Evolutionary conservation across 2,113 vertebrate genomes (phyloP), one percentile per base, ranked within the genome.

Genomic region (Cygnus buccinator): DNA sequence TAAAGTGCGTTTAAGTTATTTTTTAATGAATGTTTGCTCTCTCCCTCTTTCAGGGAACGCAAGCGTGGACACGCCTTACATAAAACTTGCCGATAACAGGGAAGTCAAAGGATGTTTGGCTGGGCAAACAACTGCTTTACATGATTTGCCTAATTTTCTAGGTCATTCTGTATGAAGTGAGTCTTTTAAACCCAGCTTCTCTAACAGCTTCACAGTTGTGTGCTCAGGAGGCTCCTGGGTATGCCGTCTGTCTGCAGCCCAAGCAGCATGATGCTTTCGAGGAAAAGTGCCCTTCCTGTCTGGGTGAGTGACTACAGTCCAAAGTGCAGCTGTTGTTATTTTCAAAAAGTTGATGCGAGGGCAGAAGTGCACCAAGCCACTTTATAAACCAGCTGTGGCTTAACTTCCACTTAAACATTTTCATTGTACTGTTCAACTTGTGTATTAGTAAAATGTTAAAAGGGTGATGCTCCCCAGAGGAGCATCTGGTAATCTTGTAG

Each of bases 11-110:
- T 35, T 80, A 75, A 89, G 81, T 93, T 95, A 87, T 68, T 95
- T 97, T 97, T 97, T 96, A 98, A 96, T 96, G 87, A 91, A 67
- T 92, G 68, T 88, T 90, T 97, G 54, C 57, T 87, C 96, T 93
- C 88, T 93, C 61, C 58, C 67, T 96, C 59, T 87, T 93, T 82
- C 90, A 73, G 18, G 29, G 58, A 81, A 81, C 44, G 50, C 68
- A 90, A 93, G 65, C 2, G 8, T 57, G 93, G 74, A 28, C 57
- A 65, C 3, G 11, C 35, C 41, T 82, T 80, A 33, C 39, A 65
- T 39, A 88, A 61, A 86, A 14, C 37, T 74, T 78, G 67, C 37
- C 71, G 85, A 39, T 68, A 90, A 75, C 46, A 78, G 19, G 6
- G 57, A 95, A 35, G 43, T 82, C 65, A 68, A 89, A 83, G 39